Evolutionary conservation across 2,888 invertebrate species (phyloP).

Genomic region (Electrophaes corylata): DNA sequence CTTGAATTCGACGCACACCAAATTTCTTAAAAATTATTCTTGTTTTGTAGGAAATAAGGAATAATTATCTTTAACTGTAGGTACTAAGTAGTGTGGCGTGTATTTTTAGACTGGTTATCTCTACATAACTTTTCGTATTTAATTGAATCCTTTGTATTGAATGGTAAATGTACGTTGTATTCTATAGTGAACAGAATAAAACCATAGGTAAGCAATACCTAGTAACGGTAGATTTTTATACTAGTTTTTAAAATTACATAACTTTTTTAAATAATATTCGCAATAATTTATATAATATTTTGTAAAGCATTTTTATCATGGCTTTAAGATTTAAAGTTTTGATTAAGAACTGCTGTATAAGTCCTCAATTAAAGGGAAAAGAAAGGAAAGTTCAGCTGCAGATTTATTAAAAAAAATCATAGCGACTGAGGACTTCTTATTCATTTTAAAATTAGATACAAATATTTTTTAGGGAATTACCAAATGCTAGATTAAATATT

Average conservation of each 20-base stretch:
- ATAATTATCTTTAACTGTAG: too few relatives aligned
- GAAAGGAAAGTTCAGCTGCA: not conserved
- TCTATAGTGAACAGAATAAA: not conserved
- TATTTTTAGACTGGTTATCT: not conserved
- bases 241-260: not conserved
- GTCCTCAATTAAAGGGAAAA: not conserved
- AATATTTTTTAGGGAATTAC: slow-evolving; percentile 26
- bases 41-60: too few relatives aligned
- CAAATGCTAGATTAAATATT: slow-evolving; percentile 31
- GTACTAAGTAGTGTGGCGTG: too few relatives aligned
- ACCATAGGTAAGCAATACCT: not conserved
- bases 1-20: too few relatives aligned
- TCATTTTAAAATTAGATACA: not conserved
- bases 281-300: not conserved
- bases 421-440: not conserved
- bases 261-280: not conserved
- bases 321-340: not conserved
- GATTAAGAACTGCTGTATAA: not conserved
- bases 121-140: not conserved
- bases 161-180: not conserved
- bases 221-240: slow-evolving; percentile 1
- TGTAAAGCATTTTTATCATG: not conserved
- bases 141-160: too few relatives aligned
- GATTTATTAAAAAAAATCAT: not conserved
- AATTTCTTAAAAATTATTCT: too few relatives aligned